Conservation (phyloP, 1,140 invertebrate species). For the Diorhabda elongata region DNA sequence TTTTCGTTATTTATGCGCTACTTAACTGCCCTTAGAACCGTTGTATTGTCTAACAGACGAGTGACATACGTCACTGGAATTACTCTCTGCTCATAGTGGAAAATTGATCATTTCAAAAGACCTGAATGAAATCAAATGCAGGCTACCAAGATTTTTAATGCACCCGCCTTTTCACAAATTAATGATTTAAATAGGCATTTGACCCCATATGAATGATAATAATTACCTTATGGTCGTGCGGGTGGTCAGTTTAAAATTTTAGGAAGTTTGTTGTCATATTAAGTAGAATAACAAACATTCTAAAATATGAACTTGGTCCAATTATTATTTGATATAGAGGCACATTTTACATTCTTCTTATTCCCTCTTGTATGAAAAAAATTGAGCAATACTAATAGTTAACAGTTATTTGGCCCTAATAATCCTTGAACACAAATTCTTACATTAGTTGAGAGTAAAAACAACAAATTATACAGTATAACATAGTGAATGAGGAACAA, state of each 20-base stretch:
- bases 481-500: too few relatives aligned
- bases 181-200: background rate
- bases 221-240: background rate
- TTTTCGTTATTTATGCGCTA: slow-evolving; percentile 39
- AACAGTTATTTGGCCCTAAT: too few relatives aligned
- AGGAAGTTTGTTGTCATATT: too few relatives aligned
- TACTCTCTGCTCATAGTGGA: slow-evolving; percentile 3
- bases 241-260: background rate
- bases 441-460: too few relatives aligned
- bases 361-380: too few relatives aligned
- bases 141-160: background rate
- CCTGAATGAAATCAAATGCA: background rate
- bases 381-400: too few relatives aligned
- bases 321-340: too few relatives aligned
- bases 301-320: too few relatives aligned
- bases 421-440: too few relatives aligned
- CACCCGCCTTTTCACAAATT: background rate
- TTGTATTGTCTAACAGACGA: slow-evolving; percentile 25
- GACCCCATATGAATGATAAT: background rate
- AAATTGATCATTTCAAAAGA: slow-evolving; percentile 2
- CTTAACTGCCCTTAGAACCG: slow-evolving; percentile 12
- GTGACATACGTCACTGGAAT: slow-evolving; percentile 25
- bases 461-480: too few relatives aligned
- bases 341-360: too few relatives aligned
- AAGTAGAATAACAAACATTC: too few relatives aligned